Percentiles rank a stretch among this genome's conserved stretches.
These are phyloP conservation scores for Bruchidius siliquastri DNA, from an alignment of 2,888 invertebrate species.

Conservation along the genomic window DNA sequence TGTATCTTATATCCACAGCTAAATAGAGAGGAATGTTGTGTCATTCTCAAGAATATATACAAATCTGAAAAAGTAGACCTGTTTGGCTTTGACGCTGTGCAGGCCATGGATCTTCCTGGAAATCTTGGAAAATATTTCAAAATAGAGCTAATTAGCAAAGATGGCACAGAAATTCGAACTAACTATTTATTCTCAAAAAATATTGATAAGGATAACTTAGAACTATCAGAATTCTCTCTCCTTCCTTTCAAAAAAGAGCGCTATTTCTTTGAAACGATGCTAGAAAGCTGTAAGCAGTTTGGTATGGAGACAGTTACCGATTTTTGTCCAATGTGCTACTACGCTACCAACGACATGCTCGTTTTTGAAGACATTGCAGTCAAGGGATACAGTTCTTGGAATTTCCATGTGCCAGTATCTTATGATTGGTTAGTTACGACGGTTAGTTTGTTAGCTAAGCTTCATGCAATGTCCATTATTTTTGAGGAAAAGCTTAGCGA, in stretches of 20 bases:
- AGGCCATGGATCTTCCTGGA: not conserved
- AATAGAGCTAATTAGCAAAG: not conserved
- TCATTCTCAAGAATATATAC: not conserved
- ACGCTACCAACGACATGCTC: not conserved
- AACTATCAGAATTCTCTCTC: not conserved
- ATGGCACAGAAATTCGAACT: not conserved
- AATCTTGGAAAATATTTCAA: not conserved
- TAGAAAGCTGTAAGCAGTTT: not conserved
- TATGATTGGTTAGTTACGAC: not conserved
- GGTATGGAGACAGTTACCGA: not conserved
- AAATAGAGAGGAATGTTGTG: not conserved
- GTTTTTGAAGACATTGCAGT: not conserved
- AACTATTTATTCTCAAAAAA: not conserved
- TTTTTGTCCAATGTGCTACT: not conserved
- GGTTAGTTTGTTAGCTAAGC: constrained; percentile 25
- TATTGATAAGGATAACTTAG: not conserved
- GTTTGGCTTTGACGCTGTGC: not conserved
- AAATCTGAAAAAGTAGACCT: not conserved
- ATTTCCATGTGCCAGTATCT: not conserved
- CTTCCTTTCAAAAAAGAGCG: not conserved
- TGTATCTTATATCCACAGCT: not conserved
- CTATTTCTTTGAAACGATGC: not conserved
- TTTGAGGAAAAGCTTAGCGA: constrained; percentile 26
- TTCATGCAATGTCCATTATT: constrained; percentile 39
- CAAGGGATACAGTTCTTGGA: not conserved